Percentiles rank a stretch among this genome's conserved stretches.
Evolutionary conservation across 2,797 vertebrate genomes (phyloP).

Genomic region (Podarcis siculus): DNA sequence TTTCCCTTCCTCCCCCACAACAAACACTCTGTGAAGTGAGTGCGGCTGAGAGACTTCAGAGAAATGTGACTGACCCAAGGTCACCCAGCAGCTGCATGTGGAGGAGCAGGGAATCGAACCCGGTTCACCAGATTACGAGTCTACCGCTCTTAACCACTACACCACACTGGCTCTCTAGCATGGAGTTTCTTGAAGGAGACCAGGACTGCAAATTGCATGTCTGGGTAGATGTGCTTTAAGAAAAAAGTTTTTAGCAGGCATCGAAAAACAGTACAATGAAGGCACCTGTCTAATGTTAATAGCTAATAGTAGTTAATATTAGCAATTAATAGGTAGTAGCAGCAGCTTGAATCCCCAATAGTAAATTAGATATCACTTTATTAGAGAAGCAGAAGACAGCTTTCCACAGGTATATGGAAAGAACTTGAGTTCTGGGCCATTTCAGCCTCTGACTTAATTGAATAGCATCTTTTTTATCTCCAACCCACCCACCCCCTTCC

Average conservation of each 20-base stretch:
- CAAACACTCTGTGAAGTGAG: too few relatives aligned
- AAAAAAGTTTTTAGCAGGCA: neutral
- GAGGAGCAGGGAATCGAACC: too few relatives aligned
- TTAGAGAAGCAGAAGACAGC: slow-evolving; percentile 35
- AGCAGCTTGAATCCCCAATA: too few relatives aligned
- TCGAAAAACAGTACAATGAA: neutral
- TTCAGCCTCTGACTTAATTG: slow-evolving; percentile 77
- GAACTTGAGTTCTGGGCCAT: slow-evolving; percentile 54
- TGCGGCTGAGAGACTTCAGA: too few relatives aligned
- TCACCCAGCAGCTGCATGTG: too few relatives aligned
- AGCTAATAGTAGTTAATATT: neutral
- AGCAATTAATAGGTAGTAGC: neutral
- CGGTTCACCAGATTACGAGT: too few relatives aligned
- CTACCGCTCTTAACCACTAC: too few relatives aligned
- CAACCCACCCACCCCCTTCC: slow-evolving; percentile 65
- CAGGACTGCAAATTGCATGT: neutral
- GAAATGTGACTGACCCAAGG: too few relatives aligned
- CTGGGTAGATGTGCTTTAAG: neutral
- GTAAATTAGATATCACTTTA: neutral
- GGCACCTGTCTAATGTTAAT: neutral
- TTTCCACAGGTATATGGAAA: slow-evolving; percentile 49
- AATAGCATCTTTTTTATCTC: slow-evolving; percentile 78
- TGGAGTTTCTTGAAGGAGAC: too few relatives aligned
- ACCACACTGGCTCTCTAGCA: too few relatives aligned
- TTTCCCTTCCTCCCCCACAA: too few relatives aligned